A percentile compares a stretch with the other conserved stretches of the same genome.
phyloP scores from a whole-genome alignment of 2,888 invertebrate genomes.

The Criorhina ranunculi region DNA sequence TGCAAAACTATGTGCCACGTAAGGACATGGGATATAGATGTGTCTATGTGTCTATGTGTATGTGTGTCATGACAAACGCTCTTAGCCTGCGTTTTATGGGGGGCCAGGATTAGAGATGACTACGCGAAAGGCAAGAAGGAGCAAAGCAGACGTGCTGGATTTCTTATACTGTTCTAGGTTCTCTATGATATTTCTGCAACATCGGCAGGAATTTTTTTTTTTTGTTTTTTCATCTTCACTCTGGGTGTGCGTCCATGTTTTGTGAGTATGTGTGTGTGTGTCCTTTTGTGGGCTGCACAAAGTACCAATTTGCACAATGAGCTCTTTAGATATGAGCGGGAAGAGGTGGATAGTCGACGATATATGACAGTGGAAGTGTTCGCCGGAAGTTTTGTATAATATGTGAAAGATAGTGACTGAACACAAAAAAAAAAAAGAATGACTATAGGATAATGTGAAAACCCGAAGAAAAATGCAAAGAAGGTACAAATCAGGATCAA shows the following conservation, averaged over 20 bases:
- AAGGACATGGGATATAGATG: constrained; percentile 46
- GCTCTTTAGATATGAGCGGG: constrained; percentile 48
- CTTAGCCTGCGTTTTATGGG: constrained; percentile 73
- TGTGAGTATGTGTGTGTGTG: constrained; percentile 13
- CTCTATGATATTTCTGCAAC: constrained; percentile 62
- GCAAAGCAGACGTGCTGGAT: constrained; percentile 50
- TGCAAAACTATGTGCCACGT: constrained; percentile 43
- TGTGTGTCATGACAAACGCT: constrained; percentile 51
- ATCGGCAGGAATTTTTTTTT: constrained; percentile 61
- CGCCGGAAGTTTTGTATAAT: constrained; percentile 61
- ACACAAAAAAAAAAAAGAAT: constrained; percentile 8
- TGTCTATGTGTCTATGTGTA: constrained; percentile 15
- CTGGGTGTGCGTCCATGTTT: no score
- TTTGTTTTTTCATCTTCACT: background rate
- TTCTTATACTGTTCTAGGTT: constrained; percentile 48
- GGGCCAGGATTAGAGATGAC: constrained; percentile 64
- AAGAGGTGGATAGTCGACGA: constrained; percentile 7
- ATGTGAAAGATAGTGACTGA: constrained; percentile 23
- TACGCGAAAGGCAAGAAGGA: constrained; percentile 45
- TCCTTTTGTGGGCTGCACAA: constrained; percentile 67
- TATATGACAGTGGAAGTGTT: constrained; percentile 16
- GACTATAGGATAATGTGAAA: constrained; percentile 52
- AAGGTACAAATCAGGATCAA: constrained; percentile 74
- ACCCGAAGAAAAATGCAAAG: constrained; percentile 64
- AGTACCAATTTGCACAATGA: constrained; percentile 76